These are phyloP conservation scores for Bugulina stolonifera DNA, from an alignment of 2,888 invertebrate species.

Conservation along the genomic window DNA sequence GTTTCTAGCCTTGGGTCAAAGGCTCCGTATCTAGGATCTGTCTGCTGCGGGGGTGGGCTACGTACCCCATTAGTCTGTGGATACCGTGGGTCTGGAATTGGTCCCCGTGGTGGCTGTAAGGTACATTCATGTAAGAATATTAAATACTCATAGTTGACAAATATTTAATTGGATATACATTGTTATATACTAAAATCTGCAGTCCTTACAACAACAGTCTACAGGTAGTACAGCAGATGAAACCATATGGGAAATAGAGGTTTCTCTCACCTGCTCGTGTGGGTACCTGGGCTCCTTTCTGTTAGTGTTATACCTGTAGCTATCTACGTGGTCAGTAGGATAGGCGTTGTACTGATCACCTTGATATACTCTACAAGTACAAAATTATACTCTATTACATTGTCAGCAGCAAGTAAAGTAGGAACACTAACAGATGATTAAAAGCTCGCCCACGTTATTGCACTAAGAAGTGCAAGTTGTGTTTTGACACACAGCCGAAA, in stretches of 20 bases:
- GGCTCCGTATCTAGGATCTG: constrained; percentile 20
- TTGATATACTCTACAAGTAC: constrained; percentile 11
- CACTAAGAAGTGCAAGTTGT: too few relatives aligned
- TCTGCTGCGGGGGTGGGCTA: constrained; percentile 19
- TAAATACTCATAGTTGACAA: neutral
- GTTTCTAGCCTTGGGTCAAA: constrained; percentile 18
- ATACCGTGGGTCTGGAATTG: constrained; percentile 13
- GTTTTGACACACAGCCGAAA: too few relatives aligned
- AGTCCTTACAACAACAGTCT: too few relatives aligned
- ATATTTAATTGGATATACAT: neutral
- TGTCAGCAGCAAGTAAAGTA: too few relatives aligned
- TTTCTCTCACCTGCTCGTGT: constrained; percentile 9
- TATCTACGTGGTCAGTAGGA: neutral
- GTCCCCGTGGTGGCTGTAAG: constrained; percentile 13
- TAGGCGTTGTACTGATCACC: neutral
- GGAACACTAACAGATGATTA: neutral
- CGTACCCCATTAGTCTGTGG: constrained; percentile 6
- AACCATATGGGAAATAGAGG: too few relatives aligned
- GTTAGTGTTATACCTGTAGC: neutral
- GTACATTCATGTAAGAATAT: neutral
- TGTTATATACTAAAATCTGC: too few relatives aligned
- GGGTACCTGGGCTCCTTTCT: constrained; percentile 9
- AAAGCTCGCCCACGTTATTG: too few relatives aligned
- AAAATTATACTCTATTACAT: neutral
- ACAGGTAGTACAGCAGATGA: too few relatives aligned